Base-by-base conservation (phyloP, 2,888 invertebrate genomes). In the Cephus rjabovi region DNA sequence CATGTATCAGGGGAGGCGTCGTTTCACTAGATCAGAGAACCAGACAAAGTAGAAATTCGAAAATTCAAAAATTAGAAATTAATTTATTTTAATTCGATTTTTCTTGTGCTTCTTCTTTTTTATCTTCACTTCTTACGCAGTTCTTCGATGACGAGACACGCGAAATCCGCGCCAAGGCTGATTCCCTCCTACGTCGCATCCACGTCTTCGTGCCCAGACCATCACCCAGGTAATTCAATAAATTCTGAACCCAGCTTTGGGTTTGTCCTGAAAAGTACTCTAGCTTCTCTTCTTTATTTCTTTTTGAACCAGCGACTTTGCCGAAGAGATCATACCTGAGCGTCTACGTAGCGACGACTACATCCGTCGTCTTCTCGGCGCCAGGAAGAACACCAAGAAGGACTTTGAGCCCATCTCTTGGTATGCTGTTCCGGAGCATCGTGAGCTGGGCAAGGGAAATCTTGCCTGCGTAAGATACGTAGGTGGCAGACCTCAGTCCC, bases 391-490 rank as follows among this genome's bases (percentile, higher is more conserved):
- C 88, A 93, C 95, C 78, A 92, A 93, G 81, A 94, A 94, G 87
- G 93, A 94, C 85, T 93, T 95, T 81, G 93, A 94, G 85, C 93
- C 93, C 86, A 93, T 95, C 83, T 94, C 94, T 12, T 95, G 94
- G 92, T 96, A 95, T 92, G 93, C 94, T 73, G 95, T 95, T 83
- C 95, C 96, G 80, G 94, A 88, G 31, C 83, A 84, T 12, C 86
- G 88, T 68, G 87, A 90, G 56, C 86, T 90, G 77, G 96, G 97
- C 92, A 95, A 95, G 91, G 96, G 97, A 87, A 95, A 96, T 93
- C 94, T 97, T 92, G 95, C 97, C 86, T 96, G 96, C 92, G 94
- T 97, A 90, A 95, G 95, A 91, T 97, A 96, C 93, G 95, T 96
- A 90, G 97, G 96, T 89, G 95, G 95, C 89, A 96, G 95, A 92